Evolutionary conservation across 2,113 vertebrate genomes (phyloP).

Genomic region (Myanophis thanlyinensis): DNA sequence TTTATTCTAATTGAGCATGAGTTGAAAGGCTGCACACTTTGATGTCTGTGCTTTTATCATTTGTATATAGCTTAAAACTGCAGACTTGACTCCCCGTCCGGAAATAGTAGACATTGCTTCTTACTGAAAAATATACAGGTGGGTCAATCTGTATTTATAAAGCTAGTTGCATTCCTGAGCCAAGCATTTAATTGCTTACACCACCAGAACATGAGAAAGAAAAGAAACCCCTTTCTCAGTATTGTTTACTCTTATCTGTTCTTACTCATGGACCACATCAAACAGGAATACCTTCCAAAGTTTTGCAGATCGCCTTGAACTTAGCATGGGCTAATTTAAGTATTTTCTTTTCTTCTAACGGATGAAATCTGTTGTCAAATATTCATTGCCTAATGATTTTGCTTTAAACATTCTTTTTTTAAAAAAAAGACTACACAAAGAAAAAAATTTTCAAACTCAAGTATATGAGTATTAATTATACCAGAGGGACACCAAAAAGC

Average conservation of each 20-base stretch:
- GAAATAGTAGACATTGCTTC: conserved; percentile 64
- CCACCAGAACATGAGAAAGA: conserved; percentile 42
- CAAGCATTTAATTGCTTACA: conserved; percentile 58
- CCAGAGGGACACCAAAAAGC: not conserved
- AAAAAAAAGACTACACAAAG: not conserved
- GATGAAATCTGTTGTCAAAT: not conserved
- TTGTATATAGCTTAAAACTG: conserved; percentile 78
- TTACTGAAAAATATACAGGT: conserved; percentile 78
- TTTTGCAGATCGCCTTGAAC: not conserved
- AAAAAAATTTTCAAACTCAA: too few species aligned
- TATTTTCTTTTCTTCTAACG: not conserved
- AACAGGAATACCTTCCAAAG: conserved; percentile 20
- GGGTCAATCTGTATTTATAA: conserved; percentile 60
- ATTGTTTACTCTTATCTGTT: conserved; percentile 54
- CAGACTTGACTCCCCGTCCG: conserved; percentile 45
- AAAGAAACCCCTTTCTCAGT: conserved; percentile 50
- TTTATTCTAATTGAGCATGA: conserved; percentile 87
- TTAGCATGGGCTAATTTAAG: not conserved
- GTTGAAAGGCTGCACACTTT: conserved; percentile 79
- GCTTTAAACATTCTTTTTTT: not conserved
- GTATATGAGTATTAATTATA: not conserved
- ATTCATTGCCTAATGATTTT: not conserved
- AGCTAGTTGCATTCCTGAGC: conserved; percentile 48
- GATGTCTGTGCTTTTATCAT: conserved; percentile 81
- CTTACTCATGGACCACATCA: conserved; percentile 17